A percentile compares a stretch with the other conserved stretches of the same genome.
Evolutionary conservation across 2,888 invertebrate species (phyloP).

Genomic region (Charanyca ferruginea): DNA sequence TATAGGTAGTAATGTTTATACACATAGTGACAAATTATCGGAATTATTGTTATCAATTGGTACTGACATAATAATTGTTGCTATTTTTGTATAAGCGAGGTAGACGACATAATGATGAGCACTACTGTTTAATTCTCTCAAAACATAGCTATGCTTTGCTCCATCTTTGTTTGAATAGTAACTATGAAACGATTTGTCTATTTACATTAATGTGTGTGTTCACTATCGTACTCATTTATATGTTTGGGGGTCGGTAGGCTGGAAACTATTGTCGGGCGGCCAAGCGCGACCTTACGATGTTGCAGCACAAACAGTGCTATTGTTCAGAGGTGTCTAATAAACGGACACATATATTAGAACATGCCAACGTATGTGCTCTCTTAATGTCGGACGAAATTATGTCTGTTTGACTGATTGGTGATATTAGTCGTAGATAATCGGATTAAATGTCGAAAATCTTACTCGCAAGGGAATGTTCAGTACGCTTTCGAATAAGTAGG

Average conservation of each 20-base stretch:
- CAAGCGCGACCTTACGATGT: conserved; percentile 69
- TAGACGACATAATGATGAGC: neutral
- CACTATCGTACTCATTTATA: no score
- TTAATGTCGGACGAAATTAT: conserved; percentile 16
- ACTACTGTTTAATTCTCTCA: conserved; percentile 13
- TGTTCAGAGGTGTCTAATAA: conserved; percentile 61
- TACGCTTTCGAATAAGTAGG: neutral
- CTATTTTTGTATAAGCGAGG: neutral
- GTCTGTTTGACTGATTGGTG: conserved; percentile 6
- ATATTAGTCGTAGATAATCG: neutral
- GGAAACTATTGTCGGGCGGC: conserved; percentile 71
- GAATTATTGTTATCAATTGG: conserved; percentile 12
- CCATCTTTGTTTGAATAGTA: conserved; percentile 8
- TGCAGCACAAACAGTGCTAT: conserved; percentile 67
- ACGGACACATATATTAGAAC: conserved; percentile 44
- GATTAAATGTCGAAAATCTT: conserved; percentile 5
- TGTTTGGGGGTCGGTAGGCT: conserved; percentile 67
- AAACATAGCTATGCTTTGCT: neutral
- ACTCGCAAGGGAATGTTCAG: neutral
- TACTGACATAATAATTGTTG: neutral
- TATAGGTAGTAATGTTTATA: conserved; percentile 23
- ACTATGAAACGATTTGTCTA: conserved; percentile 30
- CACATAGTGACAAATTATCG: conserved; percentile 23
- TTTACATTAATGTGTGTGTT: conserved; percentile 27
- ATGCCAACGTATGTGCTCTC: neutral